Conservation (phyloP, 2,797 vertebrate genomes). For the Enteromius argenteus region DNA sequence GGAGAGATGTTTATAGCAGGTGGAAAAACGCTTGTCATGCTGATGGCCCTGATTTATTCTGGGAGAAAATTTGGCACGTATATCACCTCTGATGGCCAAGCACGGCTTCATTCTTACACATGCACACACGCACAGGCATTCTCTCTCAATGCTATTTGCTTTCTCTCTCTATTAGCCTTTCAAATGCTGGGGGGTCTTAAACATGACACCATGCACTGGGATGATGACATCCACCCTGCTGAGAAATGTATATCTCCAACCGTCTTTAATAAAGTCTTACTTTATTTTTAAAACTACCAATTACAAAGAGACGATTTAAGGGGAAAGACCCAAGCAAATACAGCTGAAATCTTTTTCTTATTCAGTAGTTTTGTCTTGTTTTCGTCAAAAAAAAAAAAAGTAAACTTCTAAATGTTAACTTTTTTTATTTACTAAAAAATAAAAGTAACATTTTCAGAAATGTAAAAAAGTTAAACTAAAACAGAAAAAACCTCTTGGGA, state of each 20-base stretch:
- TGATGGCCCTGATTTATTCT: conserved; percentile 90
- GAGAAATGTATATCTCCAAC: conserved; percentile 1
- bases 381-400: background rate
- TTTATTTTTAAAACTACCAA: background rate
- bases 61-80: conserved; percentile 78
- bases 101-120: conserved; percentile 33
- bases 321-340: background rate
- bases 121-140: background rate
- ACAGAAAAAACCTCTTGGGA: background rate
- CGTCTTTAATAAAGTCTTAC: background rate
- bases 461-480: background rate
- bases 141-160: conserved; percentile 15
- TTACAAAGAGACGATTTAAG: background rate
- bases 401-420: background rate
- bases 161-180: conserved; percentile 16
- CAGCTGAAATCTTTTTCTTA: background rate
- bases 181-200: background rate
- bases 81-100: conserved; percentile 75
- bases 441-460: background rate
- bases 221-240: conserved; percentile 1
- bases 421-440: background rate
- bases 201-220: background rate
- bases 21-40: conserved; percentile 90
- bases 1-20: conserved; percentile 86
- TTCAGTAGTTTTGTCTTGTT: background rate